Base-by-base conservation (phyloP, 2,113 vertebrate genomes). In the Pristiophorus japonicus region DNA sequence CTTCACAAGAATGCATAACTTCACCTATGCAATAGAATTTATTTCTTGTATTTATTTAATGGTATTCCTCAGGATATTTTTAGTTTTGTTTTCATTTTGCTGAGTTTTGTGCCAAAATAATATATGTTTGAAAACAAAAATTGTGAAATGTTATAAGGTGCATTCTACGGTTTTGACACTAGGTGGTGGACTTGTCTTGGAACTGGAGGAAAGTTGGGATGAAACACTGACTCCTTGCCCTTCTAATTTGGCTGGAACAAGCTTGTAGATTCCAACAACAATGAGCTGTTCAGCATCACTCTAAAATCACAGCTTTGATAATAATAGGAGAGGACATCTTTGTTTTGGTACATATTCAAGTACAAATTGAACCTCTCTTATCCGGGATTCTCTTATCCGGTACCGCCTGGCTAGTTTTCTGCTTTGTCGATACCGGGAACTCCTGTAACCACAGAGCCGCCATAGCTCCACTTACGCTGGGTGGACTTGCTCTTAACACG, bases 151-250 rank as follows among this genome's bases (percentile, higher is more conserved):
- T 70, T 34, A 38, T 47, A 45, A 94, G 42, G 10, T 94, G 93
- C 66, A 94, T 20, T 70, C 66, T 94, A 12, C 93, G 51, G 3
- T 94, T 94, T 67, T 11, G 38, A 94, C 93, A 73, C 22, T 73
- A 94, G 93, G 42, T 94, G 93, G 93, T 59, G 66, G 42, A 47
- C 93, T 94, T 94, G 93, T 20, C 93, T 70, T 94, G 70, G 66
- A 94, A 94, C 93, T 70, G 66, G 73, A 47, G 4, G 66, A 67
- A 73, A 30, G 65, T 51, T 70, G 20, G 1, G 45, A 12, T 30
- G n/a, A 42, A 93, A 84, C 6, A 59, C 3, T 2, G 45, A 51
- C 24, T 63, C 59, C 0, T 0, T 18, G 7, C 16, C 4, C 47
- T 91, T 47, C 3, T 55, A 30, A 88, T 55, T 62, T 90, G 87